Evolutionary conservation across 1,140 invertebrate species (phyloP).

Genomic region (Pachyrhynchus sulphureomaculatus): DNA sequence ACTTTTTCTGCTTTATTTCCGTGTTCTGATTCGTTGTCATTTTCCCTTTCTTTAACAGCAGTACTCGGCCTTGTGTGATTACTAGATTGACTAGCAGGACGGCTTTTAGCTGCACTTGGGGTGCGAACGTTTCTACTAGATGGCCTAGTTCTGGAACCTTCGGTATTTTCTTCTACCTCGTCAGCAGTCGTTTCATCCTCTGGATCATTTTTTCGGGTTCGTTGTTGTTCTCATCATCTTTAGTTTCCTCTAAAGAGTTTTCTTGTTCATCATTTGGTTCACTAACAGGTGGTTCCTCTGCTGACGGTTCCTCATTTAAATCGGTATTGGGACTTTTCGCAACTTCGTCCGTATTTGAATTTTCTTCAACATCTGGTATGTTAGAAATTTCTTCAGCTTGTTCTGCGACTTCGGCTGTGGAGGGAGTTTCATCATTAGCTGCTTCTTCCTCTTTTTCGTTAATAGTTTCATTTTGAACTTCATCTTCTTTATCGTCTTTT

Average conservation of each 20-base stretch:
- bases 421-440: constrained; percentile 38
- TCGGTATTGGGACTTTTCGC: too few species aligned
- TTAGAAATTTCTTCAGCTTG: constrained; percentile 45
- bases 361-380: constrained; percentile 36
- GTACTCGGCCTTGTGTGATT: constrained; percentile 18
- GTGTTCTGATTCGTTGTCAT: constrained; percentile 41
- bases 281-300: constrained; percentile 36
- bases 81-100: constrained; percentile 4
- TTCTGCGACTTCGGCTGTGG: constrained; percentile 16
- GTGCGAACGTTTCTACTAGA: constrained; percentile 1
- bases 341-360: too few species aligned
- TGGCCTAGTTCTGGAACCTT: neutral
- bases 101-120: constrained; percentile 10
- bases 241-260: constrained; percentile 32
- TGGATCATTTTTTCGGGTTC: constrained; percentile 28
- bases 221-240: constrained; percentile 39
- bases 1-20: constrained; percentile 4
- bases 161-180: constrained; percentile 16
- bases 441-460: constrained; percentile 27
- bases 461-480: constrained; percentile 2
- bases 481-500: constrained; percentile 24
- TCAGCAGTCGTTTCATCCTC: constrained; percentile 22
- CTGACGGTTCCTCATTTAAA: constrained; percentile 25
- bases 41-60: neutral
- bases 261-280: constrained; percentile 4